These are phyloP conservation scores for Chloropsis cyanopogon DNA, from an alignment of 2,113 vertebrate species.

Conservation along the genomic window DNA sequence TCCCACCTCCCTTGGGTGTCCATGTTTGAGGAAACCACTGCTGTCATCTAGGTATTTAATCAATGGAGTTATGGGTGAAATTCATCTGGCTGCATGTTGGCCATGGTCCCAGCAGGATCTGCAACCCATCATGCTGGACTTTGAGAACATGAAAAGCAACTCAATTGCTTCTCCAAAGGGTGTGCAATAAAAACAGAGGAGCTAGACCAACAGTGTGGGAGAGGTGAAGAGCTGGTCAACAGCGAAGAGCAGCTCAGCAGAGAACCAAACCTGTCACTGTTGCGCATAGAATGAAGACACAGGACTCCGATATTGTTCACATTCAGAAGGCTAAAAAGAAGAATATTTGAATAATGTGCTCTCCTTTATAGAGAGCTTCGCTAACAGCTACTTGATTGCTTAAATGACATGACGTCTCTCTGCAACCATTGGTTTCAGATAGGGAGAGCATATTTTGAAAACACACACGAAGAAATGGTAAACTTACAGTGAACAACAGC, in stretches of 20 bases:
- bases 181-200: neutral
- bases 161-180: neutral
- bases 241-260: neutral
- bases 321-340: too few species aligned
- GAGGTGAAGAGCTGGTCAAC: neutral
- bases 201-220: neutral
- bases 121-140: neutral
- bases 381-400: too few species aligned
- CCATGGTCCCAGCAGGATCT: neutral
- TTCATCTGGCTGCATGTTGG: neutral
- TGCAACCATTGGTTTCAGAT: too few species aligned
- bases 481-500: too few species aligned
- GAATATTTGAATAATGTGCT: too few species aligned
- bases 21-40: neutral
- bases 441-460: too few species aligned
- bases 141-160: neutral
- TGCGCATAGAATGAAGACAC: too few species aligned
- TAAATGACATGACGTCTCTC: too few species aligned
- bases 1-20: neutral
- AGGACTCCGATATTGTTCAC: too few species aligned
- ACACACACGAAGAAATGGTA: too few species aligned
- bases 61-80: neutral
- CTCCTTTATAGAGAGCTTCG: too few species aligned
- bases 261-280: neutral
- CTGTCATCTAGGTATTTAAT: neutral